These are phyloP conservation scores for Nowickia ferox DNA, from an alignment of 2,888 invertebrate genomes.

Conservation along the genomic window DNA sequence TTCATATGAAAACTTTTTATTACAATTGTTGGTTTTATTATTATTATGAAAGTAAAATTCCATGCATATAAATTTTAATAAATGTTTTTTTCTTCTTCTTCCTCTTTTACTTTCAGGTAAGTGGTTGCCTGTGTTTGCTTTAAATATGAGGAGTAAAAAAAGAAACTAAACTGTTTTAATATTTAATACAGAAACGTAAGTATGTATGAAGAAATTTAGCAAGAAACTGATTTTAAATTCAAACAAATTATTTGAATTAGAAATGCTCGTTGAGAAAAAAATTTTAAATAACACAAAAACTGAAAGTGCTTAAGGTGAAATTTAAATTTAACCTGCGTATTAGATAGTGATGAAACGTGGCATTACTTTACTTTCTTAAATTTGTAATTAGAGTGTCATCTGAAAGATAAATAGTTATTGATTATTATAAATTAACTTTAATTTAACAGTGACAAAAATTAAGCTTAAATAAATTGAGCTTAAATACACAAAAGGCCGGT, in stretches of 20 bases:
- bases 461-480: too few relatives aligned
- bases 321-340: too few relatives aligned
- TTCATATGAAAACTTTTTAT: constrained; percentile 3
- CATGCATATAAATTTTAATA: neutral
- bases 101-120: constrained; percentile 40
- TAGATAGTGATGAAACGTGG: too few relatives aligned
- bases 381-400: too few relatives aligned
- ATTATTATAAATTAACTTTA: too few relatives aligned
- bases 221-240: neutral
- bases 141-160: neutral
- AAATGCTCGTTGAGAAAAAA: neutral
- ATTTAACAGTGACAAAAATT: too few relatives aligned
- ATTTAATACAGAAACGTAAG: constrained; percentile 3
- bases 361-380: too few relatives aligned
- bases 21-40: neutral
- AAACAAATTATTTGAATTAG: neutral
- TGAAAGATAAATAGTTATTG: too few relatives aligned
- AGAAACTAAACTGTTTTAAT: neutral
- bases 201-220: neutral
- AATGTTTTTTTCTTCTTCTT: neutral
- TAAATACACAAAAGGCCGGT: too few relatives aligned
- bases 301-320: too few relatives aligned
- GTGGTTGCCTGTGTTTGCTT: neutral
- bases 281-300: too few relatives aligned
- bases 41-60: constrained; percentile 11